phyloP scores from a whole-genome alignment of 2,888 invertebrate species.

The Drosophila kanekoi region DNA sequence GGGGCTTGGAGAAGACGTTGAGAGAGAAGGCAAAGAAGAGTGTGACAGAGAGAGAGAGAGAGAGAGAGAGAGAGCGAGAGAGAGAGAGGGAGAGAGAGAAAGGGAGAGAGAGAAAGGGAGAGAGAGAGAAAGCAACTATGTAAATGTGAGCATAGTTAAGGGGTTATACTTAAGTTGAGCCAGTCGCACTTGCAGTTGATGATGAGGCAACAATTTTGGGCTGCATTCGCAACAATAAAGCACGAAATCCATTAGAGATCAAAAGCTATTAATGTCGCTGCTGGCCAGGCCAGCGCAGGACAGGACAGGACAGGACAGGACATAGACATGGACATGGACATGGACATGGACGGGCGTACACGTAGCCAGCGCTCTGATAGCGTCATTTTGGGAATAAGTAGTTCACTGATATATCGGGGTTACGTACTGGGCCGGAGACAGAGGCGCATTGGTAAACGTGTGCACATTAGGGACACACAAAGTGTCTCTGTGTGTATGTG shows the following conservation, averaged over 20 bases:
- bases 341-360: conserved; percentile 26
- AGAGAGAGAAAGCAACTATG: background rate
- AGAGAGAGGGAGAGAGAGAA: background rate
- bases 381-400: conserved; percentile 58
- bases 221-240: conserved; percentile 51
- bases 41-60: too few relatives aligned
- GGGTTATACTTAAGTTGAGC: conserved; percentile 1
- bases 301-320: too few relatives aligned
- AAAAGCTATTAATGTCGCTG: conserved; percentile 59
- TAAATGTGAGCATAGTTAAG: conserved; percentile 1
- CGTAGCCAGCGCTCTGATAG: conserved; percentile 52
- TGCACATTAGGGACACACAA: conserved; percentile 58
- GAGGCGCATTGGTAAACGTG: conserved; percentile 40
- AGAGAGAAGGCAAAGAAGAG: too few relatives aligned
- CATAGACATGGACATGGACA: background rate
- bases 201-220: conserved; percentile 27
- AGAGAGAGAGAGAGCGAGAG: too few relatives aligned
- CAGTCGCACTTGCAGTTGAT: conserved; percentile 31
- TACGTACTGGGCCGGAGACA: background rate
- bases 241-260: conserved; percentile 71
- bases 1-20: background rate
- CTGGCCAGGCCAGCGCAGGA: conserved; percentile 4
- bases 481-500: conserved; percentile 10
- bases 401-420: conserved; percentile 41
- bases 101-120: background rate